A percentile compares a stretch with the other conserved stretches of the same genome.
Evolutionary conservation across 2,888 invertebrate genomes (phyloP).

Genomic region (Conchocele bisecta): DNA sequence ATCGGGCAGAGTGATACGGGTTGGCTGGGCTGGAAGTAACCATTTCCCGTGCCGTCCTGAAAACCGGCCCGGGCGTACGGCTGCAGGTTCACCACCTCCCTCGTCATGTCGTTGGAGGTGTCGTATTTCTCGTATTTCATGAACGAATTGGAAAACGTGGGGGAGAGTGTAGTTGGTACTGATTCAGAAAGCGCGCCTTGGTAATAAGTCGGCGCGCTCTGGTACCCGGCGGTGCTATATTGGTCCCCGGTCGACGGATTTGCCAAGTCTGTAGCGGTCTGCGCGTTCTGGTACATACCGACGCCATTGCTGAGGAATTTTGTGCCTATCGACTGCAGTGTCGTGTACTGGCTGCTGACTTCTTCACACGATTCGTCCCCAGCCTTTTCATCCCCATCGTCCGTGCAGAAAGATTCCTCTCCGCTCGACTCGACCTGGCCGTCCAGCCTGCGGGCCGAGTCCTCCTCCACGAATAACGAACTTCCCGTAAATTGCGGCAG

Average conservation of each 20-base stretch:
- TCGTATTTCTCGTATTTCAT: no score
- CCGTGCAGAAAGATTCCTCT: constrained; percentile 44
- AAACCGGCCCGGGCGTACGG: no score
- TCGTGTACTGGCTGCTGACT: constrained; percentile 15
- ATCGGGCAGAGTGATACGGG: no score
- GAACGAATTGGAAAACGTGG: no score
- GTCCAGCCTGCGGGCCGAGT: constrained; percentile 18
- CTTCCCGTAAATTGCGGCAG: no score
- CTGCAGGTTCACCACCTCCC: no score
- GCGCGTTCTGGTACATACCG: neutral
- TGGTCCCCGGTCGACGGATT: neutral
- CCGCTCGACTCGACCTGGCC: constrained; percentile 44
- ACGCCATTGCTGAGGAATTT: constrained; percentile 25
- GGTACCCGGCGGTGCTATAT: no score
- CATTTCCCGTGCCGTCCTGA: no score
- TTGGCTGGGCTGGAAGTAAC: no score
- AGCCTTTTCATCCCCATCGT: constrained; percentile 21
- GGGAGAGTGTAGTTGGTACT: no score
- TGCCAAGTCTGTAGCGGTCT: neutral
- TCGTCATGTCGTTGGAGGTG: no score
- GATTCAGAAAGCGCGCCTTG: neutral
- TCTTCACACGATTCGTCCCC: neutral
- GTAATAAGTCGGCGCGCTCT: neutral
- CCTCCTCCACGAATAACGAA: constrained; percentile 38
- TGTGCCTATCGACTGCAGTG: constrained; percentile 34